Conservation (phyloP, 2,888 invertebrate species). For the Lasioglossum villosulum region DNA sequence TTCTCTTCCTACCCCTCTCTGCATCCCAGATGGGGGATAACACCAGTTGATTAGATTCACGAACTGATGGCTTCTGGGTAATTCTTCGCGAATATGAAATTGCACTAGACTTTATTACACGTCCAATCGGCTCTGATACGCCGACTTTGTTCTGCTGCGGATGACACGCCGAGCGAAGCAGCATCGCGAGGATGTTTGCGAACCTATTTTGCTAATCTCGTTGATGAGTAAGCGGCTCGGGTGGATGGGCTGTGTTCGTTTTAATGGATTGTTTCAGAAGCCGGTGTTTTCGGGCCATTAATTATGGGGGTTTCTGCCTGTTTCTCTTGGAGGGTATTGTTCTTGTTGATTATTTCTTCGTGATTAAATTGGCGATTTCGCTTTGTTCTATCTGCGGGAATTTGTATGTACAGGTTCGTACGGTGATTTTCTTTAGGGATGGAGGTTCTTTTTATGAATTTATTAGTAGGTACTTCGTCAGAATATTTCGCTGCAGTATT, state of each 20-base stretch:
- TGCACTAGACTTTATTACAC: slow-evolving; percentile 22
- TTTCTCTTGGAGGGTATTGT: not conserved
- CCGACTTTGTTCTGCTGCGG: not conserved
- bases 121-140: slow-evolving; percentile 9
- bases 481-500: not conserved
- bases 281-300: not conserved
- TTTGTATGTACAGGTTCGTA: too few relatives aligned
- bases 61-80: slow-evolving; percentile 26
- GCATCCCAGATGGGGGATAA: slow-evolving; percentile 3
- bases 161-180: not conserved
- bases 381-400: too few relatives aligned
- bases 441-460: too few relatives aligned
- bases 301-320: not conserved
- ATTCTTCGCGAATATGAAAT: slow-evolving; percentile 26
- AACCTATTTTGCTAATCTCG: not conserved
- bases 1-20: too few relatives aligned
- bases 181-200: not conserved
- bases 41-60: slow-evolving; percentile 24
- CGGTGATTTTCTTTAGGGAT: too few relatives aligned
- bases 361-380: not conserved
- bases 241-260: not conserved
- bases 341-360: not conserved
- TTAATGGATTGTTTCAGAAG: not conserved
- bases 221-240: not conserved
- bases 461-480: too few relatives aligned